Evolutionary conservation across 2,113 vertebrate species (phyloP), one percentile per base, ranked within the genome.

Genomic region (Tinamus guttatus): DNA sequence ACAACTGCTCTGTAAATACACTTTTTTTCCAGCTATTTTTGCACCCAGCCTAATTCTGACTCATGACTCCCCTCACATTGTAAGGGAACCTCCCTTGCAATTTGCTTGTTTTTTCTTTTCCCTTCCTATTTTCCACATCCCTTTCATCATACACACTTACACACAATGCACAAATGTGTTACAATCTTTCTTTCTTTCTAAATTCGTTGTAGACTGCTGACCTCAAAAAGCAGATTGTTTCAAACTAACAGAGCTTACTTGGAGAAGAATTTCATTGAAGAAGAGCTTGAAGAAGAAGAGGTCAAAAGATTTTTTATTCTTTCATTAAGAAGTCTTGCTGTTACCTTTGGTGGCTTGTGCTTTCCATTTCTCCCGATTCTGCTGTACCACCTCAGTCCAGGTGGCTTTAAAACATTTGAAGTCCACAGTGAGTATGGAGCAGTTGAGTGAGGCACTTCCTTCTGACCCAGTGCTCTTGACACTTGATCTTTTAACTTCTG

Each of bases 281-380:
- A 90, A 80, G 54, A 91, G 13, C 41, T 88, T 86, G 68, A 88
- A 76, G 52, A 76, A 85, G 63, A 81, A 70, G 30, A 87, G 63
- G 41, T 71, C 38, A 92, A 92, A 75, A 96, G 20, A 73, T 78
- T 68, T 90, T 59, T 75, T 54, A 78, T 49, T 78, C 52, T 93
- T 85, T 89, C 41, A 20, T n/a, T 83, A 76, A 78, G 41, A 89
- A 86, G 25, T 25, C 68, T 32, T 41, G 7, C 24, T 81, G 10
- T 98, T 98, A 99, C 99, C 99, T 99, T 99, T 99, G 76, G 97
- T 92, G 16, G 99, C 99, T 96, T 99, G 99, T 1, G 98, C 93
- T 98, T 99, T 99, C 99, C 99, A 99, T 75, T 99, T 97, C 96
- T 99, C 99, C 59, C 99, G 98, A 87, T 99, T 99, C 95, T 99